Percentiles rank a stretch among this genome's conserved stretches.
These are phyloP conservation scores for Candoia aspera DNA, from an alignment of 2,113 vertebrate genomes.

Conservation along the genomic window DNA sequence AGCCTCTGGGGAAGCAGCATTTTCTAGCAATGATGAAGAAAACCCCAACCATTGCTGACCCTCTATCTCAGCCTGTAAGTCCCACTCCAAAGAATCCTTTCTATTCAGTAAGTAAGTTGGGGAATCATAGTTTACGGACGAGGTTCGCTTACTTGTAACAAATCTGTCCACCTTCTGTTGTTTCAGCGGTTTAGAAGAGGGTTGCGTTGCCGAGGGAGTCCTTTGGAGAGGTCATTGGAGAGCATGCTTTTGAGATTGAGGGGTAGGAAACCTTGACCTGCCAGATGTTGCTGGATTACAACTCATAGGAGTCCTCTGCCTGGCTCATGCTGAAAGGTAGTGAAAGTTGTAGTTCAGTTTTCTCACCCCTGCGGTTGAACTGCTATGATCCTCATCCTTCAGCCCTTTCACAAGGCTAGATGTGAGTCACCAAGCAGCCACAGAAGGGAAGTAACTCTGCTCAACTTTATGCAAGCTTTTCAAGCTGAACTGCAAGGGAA, in stretches of 20 bases:
- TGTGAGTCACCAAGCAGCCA: background rate
- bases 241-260: background rate
- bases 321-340: background rate
- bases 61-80: too few species aligned
- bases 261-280: background rate
- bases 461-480: background rate
- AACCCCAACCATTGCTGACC: too few species aligned
- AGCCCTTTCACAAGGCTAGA: background rate
- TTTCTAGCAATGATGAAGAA: too few species aligned
- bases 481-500: background rate
- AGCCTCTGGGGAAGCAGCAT: too few species aligned
- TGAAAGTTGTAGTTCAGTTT: background rate
- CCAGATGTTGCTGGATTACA: background rate
- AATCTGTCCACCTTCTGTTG: too few species aligned
- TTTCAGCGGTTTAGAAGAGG: too few species aligned
- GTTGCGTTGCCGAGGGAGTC: too few species aligned
- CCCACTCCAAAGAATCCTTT: too few species aligned
- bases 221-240: background rate
- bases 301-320: background rate
- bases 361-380: background rate
- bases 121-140: too few species aligned
- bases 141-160: too few species aligned
- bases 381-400: background rate
- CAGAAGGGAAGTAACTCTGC: background rate
- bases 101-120: too few species aligned